Evolutionary conservation across 2,113 vertebrate species (phyloP).

Genomic region (Scomber japonicus): DNA sequence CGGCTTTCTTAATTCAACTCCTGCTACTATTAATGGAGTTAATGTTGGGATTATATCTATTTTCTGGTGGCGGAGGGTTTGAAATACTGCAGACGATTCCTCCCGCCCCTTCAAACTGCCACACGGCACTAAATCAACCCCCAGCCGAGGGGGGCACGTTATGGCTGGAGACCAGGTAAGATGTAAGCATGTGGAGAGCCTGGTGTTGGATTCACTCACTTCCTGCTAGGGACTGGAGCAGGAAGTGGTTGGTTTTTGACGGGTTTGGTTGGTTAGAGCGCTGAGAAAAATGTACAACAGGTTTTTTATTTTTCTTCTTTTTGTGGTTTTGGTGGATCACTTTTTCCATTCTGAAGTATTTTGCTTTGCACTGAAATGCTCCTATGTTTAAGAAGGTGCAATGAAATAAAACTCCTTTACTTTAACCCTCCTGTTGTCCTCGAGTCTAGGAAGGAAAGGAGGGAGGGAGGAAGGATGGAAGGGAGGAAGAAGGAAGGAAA

Average conservation of each 20-base stretch:
- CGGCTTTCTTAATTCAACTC: conserved; percentile 96
- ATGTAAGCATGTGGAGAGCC: conserved; percentile 83
- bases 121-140: conserved; percentile 90
- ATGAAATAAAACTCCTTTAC: too few species aligned
- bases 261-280: not conserved
- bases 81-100: conserved; percentile 92
- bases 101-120: conserved; percentile 82
- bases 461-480: too few species aligned
- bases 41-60: conserved; percentile 99
- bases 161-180: conserved; percentile 89
- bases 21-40: conserved; percentile 98
- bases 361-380: too few species aligned
- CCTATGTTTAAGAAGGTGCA: too few species aligned
- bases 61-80: conserved; percentile 89
- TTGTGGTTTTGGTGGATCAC: too few species aligned
- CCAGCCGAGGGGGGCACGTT: conserved; percentile 84
- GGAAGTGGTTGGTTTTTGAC: not conserved
- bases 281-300: too few species aligned
- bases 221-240: conserved; percentile 29
- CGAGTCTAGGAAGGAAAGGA: too few species aligned
- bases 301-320: too few species aligned
- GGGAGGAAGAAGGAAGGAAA: too few species aligned
- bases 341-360: too few species aligned
- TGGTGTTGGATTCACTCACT: conserved; percentile 82
- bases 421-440: too few species aligned